These are phyloP conservation scores for Anadara kagoshimensis DNA, from an alignment of 1,140 invertebrate species.

Conservation along the genomic window DNA sequence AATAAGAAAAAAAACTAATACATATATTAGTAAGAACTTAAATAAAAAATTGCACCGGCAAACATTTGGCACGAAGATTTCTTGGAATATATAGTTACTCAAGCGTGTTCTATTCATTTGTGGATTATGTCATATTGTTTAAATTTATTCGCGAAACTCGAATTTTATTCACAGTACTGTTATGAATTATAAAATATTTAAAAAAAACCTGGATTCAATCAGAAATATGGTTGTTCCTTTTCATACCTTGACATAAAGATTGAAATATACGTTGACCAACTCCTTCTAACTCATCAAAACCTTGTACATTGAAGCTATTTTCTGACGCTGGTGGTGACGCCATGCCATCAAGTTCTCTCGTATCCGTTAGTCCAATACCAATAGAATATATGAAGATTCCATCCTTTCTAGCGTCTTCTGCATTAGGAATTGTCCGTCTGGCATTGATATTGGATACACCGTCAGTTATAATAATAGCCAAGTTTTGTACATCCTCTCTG, in stretches of 20 bases:
- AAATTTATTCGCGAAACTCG: too few species aligned
- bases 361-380: slow-evolving; percentile 51
- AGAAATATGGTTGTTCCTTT: too few species aligned
- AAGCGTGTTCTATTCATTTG: too few species aligned
- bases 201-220: too few species aligned
- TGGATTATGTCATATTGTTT: too few species aligned
- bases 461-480: slow-evolving; percentile 57
- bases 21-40: too few species aligned
- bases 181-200: too few species aligned
- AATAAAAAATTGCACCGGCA: too few species aligned
- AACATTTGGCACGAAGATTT: too few species aligned
- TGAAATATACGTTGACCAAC: slow-evolving; percentile 55
- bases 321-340: slow-evolving; percentile 39
- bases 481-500: slow-evolving; percentile 47
- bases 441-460: slow-evolving; percentile 53
- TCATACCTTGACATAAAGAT: slow-evolving; percentile 30
- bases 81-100: too few species aligned
- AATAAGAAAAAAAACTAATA: too few species aligned
- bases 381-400: slow-evolving; percentile 56
- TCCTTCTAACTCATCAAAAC: slow-evolving; percentile 47
- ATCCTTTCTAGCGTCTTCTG: slow-evolving; percentile 20
- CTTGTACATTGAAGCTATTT: slow-evolving; percentile 47
- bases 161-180: too few species aligned
- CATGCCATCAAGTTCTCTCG: slow-evolving; percentile 48
- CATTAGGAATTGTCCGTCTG: slow-evolving; percentile 26